These are phyloP conservation scores for Enteromius viviparus DNA, from an alignment of 2,797 vertebrate species.

Conservation along the genomic window DNA sequence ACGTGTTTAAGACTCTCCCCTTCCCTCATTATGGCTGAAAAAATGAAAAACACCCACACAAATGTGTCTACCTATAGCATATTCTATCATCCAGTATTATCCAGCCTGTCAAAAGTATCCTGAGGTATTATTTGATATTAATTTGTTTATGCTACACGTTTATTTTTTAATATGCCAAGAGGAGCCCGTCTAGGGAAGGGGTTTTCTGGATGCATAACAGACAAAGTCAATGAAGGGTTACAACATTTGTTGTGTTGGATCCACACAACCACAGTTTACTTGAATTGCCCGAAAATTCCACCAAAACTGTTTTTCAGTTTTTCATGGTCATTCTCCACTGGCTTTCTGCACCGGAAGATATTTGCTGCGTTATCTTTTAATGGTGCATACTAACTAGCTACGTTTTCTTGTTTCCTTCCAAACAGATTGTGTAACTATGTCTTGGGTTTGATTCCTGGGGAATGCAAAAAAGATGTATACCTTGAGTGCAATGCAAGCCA, in stretches of 20 bases:
- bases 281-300: not conserved
- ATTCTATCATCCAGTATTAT: constrained; percentile 1
- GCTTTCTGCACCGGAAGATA: not conserved
- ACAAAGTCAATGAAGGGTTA: not conserved
- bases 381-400: too few relatives aligned
- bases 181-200: not conserved
- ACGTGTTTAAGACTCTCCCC: not conserved
- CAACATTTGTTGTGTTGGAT: not conserved
- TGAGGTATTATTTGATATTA: not conserved
- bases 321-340: not conserved
- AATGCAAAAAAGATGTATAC: not conserved
- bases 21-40: constrained; percentile 2
- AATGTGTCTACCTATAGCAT: not conserved
- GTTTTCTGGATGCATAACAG: not conserved
- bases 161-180: not conserved
- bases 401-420: not conserved
- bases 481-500: not conserved
- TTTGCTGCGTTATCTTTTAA: not conserved
- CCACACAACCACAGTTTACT: not conserved
- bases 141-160: constrained; percentile 10
- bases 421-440: not conserved
- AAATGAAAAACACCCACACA: not conserved
- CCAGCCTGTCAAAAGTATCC: not conserved
- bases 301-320: not conserved
- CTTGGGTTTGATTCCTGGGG: not conserved